Base-by-base conservation (phyloP, 2,113 vertebrate species). In the Orthochromis malagaraziensis region DNA sequence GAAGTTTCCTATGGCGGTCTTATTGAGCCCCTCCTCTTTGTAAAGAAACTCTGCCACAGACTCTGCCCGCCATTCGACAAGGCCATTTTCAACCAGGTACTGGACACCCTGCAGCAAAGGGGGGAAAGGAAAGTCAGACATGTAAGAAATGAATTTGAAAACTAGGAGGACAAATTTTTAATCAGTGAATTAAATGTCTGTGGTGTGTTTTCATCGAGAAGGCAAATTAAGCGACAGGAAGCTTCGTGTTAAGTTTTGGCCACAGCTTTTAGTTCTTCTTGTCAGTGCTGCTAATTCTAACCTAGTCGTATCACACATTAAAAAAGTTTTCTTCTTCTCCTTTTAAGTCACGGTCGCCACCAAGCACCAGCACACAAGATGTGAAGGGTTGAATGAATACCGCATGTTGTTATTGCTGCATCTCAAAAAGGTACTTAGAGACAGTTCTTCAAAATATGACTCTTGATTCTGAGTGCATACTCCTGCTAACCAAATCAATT, bases 11-110 rank as follows among this genome's bases (percentile, higher is more conserved):
- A 99, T 99, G 90, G 97, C 98, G 1, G 97, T 98, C 95, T 99
- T 99, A 95, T 97, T 98, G 60, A 99, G 96, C 12, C 98, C 98
- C 82, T 98, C 98, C 4, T 98, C 98, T 89, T 98, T 98, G 92
- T 98, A 97, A 9, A 99, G 97, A 92, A 99, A 99, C 88, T 92
- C 97, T 4, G 98, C 98, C 0, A 99, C 97, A 3, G 97, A 93
- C 55, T 97, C 95, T 3, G 96, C 91, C 4, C 92, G 75, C 53
- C 96, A 93, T 8, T 96, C 96, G 91, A 99, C 90, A 5, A 99
- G 89, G 9, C 94, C 79, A 4, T 97, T 97, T 38, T 98, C 96
- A 2, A 55, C 96, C 89, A 99, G 94, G 79, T 98, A 98, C 54
- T 97, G 94, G 81, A 99, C 95, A 2, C 98, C 98, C 98, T 99